Conservation (phyloP, 2,888 invertebrate species). For the Eustalomyia histrio region DNA sequence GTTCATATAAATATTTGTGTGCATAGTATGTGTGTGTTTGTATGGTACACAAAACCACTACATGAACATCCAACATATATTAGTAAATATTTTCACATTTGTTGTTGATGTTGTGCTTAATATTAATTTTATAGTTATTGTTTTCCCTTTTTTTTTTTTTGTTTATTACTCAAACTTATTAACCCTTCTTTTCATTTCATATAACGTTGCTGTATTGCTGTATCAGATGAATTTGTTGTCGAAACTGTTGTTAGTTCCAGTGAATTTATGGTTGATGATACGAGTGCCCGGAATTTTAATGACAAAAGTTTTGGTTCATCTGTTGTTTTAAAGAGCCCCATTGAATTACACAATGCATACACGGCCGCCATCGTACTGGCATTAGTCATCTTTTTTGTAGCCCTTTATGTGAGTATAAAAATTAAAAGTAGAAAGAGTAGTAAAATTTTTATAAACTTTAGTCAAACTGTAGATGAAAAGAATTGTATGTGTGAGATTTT, state of each 20-base stretch:
- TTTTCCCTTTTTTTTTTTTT: neutral
- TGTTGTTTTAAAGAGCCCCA: slow-evolving; percentile 80
- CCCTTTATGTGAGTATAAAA: slow-evolving; percentile 84
- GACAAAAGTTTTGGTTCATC: slow-evolving; percentile 79
- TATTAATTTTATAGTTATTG: neutral
- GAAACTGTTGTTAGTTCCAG: slow-evolving; percentile 83
- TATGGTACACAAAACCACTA: neutral
- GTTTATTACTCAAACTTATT: neutral
- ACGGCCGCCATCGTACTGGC: slow-evolving; percentile 89
- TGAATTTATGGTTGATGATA: slow-evolving; percentile 80
- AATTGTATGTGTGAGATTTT: no score
- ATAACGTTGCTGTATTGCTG: neutral
- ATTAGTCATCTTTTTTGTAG: slow-evolving; percentile 87
- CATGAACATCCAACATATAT: neutral
- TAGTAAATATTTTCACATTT: no score
- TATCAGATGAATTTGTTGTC: slow-evolving; percentile 85
- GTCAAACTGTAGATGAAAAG: no score
- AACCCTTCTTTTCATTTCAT: neutral
- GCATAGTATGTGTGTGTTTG: neutral
- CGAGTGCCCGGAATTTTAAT: slow-evolving; percentile 79
- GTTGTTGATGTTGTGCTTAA: neutral
- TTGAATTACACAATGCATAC: slow-evolving; percentile 87
- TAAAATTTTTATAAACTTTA: neutral
- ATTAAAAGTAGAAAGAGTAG: neutral
- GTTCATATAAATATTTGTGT: neutral